A percentile compares a stretch with the other conserved stretches of the same genome.
Conservation (phyloP, 2,797 vertebrate species). For the Clarias pachynema region DNA sequence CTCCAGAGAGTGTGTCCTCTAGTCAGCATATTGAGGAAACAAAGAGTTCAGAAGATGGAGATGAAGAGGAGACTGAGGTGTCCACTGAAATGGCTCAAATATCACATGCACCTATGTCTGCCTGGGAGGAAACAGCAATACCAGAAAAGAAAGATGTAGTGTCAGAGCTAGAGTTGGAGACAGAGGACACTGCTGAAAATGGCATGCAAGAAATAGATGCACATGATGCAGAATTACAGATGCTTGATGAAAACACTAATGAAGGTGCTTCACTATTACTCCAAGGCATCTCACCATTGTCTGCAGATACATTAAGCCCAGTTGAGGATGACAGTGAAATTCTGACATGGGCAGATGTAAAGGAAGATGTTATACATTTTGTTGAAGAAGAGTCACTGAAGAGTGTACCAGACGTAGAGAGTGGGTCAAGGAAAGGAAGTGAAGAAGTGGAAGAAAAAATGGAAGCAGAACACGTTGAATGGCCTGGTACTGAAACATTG, state of each 20-base stretch:
- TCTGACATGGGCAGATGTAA: constrained; percentile 59
- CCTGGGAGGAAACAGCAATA: constrained; percentile 47
- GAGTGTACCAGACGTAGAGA: constrained; percentile 42
- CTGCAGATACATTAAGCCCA: constrained; percentile 30
- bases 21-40: constrained; percentile 30
- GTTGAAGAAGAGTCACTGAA: constrained; percentile 49
- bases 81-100: constrained; percentile 48
- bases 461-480: neutral
- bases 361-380: constrained; percentile 69
- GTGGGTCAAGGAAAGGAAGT: neutral
- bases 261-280: constrained; percentile 22
- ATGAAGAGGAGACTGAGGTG: constrained; percentile 55
- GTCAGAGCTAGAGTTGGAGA: constrained; percentile 33
- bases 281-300: constrained; percentile 25
- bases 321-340: constrained; percentile 40
- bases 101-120: constrained; percentile 47
- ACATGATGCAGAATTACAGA: constrained; percentile 32
- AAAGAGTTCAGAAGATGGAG: constrained; percentile 45
- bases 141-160: constrained; percentile 37
- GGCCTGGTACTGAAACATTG: neutral
- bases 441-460: constrained; percentile 17
- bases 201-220: constrained; percentile 22
- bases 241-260: constrained; percentile 38
- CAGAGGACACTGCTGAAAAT: constrained; percentile 58
- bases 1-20: constrained; percentile 43